phyloP scores from a whole-genome alignment of 2,797 vertebrate genomes.

The Silurus aristotelis region DNA sequence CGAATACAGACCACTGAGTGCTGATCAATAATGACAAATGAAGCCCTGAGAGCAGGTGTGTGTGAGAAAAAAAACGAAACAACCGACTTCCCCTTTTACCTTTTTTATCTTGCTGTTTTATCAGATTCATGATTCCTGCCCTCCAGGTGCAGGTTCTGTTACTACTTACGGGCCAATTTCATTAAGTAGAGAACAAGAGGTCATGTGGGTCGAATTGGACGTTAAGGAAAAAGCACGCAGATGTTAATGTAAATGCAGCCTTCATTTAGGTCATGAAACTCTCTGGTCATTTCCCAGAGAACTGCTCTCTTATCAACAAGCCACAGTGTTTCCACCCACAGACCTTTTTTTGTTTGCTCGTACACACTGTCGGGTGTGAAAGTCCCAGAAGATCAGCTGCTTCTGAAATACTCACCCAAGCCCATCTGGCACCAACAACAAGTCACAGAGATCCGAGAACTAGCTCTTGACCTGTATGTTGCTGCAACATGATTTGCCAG shows the following conservation, averaged over 20 bases:
- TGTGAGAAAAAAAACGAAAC: background rate
- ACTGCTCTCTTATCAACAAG: no score
- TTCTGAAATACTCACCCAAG: no score
- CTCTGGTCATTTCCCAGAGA: background rate
- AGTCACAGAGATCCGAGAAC: no score
- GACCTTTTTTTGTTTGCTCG: no score
- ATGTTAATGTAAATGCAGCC: background rate
- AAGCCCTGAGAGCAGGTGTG: background rate
- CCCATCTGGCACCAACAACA: no score
- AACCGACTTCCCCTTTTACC: background rate
- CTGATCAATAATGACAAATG: background rate
- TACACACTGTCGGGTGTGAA: no score
- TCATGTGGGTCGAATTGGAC: background rate
- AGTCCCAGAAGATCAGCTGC: no score
- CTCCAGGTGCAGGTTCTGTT: background rate
- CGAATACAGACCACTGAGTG: background rate
- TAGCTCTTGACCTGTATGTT: no score
- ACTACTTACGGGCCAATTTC: constrained; percentile 60
- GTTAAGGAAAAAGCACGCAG: background rate
- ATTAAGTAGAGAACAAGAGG: constrained; percentile 50
- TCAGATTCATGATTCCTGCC: constrained; percentile 59
- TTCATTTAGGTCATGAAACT: background rate
- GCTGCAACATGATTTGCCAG: no score
- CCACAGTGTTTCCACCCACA: no score
- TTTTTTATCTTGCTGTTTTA: constrained; percentile 40